Conservation (phyloP, 2,113 vertebrate species). For the Osmerus eperlanus region DNA sequence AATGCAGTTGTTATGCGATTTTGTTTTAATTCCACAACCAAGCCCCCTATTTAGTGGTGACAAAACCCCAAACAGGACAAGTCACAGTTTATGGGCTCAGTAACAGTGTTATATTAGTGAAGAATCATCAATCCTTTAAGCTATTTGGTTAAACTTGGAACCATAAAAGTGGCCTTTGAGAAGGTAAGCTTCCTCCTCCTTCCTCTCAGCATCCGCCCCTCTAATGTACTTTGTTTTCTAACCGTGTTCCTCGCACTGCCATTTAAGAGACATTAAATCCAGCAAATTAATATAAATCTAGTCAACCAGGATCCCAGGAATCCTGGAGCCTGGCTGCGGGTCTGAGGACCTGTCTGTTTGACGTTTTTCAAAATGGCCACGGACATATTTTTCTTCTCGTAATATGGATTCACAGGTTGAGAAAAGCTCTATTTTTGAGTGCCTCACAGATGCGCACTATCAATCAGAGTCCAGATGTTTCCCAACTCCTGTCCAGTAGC, state of each 20-base stretch:
- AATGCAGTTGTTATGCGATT: conserved; percentile 80
- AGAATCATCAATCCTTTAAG: conserved; percentile 84
- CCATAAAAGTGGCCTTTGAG: conserved; percentile 74
- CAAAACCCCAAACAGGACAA: conserved; percentile 72
- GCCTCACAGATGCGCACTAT: no score
- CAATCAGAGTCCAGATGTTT: no score
- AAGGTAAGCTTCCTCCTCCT: conserved; percentile 70
- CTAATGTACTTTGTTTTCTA: conserved; percentile 73
- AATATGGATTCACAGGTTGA: no score
- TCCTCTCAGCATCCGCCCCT: conserved; percentile 45
- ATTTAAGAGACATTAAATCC: conserved; percentile 75
- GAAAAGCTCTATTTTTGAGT: no score
- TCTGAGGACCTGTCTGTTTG: no score
- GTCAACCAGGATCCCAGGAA: conserved; percentile 59
- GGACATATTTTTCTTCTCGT: no score
- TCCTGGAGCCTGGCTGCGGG: no score
- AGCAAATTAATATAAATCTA: conserved; percentile 77
- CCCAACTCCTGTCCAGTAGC: not conserved
- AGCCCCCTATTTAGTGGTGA: conserved; percentile 75
- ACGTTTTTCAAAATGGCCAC: no score
- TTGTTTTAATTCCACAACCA: conserved; percentile 81
- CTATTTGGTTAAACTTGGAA: conserved; percentile 80
- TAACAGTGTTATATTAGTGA: conserved; percentile 81
- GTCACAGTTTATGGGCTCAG: conserved; percentile 76
- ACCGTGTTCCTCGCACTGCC: conserved; percentile 60